Base-by-base conservation (phyloP, 92 coral and sea anemone genomes). In the Montipora capitata region DNA sequence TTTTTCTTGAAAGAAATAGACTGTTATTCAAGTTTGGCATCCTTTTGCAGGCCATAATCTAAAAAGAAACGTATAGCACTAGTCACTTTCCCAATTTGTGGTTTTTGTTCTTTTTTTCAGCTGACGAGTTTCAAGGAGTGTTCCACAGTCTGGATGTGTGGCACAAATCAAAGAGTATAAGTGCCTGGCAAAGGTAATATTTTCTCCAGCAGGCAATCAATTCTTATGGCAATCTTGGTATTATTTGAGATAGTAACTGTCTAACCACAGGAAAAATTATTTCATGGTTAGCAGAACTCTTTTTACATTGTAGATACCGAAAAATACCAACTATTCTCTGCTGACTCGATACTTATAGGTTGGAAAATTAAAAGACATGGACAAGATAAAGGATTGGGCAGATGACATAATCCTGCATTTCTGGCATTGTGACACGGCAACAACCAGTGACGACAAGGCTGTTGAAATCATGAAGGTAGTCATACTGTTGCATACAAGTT, bases 391-490 rank as follows among this genome's bases (percentile, higher is more conserved):
- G 56, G 86, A 43, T 13, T 81, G 77, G 63, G 67, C 86, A 40
- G 49, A 69, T 15, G 64, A 81, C 9, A 45, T 45, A 11, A 59
- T 81, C 15, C 64, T 61, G 48, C 88, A 83, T 18, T 83, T 83
- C 45, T 83, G 88, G 88, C 62, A 72, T 20, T 71, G 88, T 63
- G 13, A 3, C 38, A 54, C 79, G n/a, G 88, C 71, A 44, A 43
- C 88, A 16, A 83, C 77, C 16, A 68, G 70, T 14, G 88, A 83
- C 65, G 88, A 35, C 0, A 51, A 83, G n/a, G 88, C 88, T 39
- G 62, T 83, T 61, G 15, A 71, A 20, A 27, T 44, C 8, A 82
- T 82, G 79, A 81, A 81, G 40, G 87, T 58, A 58, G 10, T 20
- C 27, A 20, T 20, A 20, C 27, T 20, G 27, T 20, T 20, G 27